Base-by-base conservation (phyloP, 92 coral and sea anemone genomes). In the Bergia puertoricense region DNA sequence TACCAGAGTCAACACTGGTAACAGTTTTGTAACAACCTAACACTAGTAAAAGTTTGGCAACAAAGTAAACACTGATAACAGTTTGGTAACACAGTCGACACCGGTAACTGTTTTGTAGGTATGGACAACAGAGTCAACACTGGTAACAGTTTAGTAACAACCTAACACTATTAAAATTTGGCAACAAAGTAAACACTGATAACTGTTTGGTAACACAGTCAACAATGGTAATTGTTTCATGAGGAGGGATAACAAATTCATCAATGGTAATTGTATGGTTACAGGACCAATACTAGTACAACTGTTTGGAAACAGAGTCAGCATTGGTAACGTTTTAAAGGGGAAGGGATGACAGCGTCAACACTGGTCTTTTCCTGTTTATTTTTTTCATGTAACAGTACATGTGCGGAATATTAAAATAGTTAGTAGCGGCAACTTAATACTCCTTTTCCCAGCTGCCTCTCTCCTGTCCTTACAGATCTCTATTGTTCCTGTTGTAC, bases 31-130 rank as follows among this genome's bases (percentile, higher is more conserved):
- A 56, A 56, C 16, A 56, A 11, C 13, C 30, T 3, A 56, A 56
- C 65, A 5, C 15, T 56, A 18, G 0, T 30, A 30, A 30, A 30
- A 30, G 54, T 30, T 30, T 30, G 30, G 30, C 30, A 30, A 30
- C 30, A 30, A 30, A 30, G 30, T 30, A 30, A 30, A 4, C 8
- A 48, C 54, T 4, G 54, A 48, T 48, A 48, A 48, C 8, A 8
- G 54, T 4, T 4, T 48, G 54, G 54, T 48, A 48, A 4, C 4
- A 48, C 54, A 48, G 8, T 48, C 54, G 95, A 48, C 92, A 93
- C 22, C 93, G 96, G 66, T 97, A 97, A 59, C 99, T 97, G 88
- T 43, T 76, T 41, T 0, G 42, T 18, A 18, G 20, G 50, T 38
- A 54, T 39, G 2, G 56, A 71, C 16, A 39, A 80, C 80, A 78